phyloP scores from a whole-genome alignment of 2,797 vertebrate genomes.

The Arctocebus calabarensis region DNA sequence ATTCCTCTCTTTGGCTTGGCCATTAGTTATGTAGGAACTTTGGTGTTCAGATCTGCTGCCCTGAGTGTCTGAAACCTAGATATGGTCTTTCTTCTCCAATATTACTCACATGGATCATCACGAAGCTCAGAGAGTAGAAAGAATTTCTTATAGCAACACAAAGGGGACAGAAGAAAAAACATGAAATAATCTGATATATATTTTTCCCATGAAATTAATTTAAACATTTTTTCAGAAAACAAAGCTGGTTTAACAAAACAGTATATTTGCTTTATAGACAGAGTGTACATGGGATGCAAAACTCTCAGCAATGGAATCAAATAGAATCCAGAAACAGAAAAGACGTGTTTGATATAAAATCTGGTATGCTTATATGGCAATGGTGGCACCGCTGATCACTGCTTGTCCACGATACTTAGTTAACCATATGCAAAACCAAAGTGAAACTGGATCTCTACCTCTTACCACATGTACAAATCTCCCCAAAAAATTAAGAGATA shows the following conservation, averaged over 20 bases:
- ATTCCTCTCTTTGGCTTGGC: neutral
- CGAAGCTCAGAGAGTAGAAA: neutral
- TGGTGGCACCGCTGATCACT: neutral
- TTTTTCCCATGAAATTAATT: neutral
- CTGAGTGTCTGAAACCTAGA: slow-evolving; percentile 6
- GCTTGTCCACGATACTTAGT: neutral
- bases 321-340: neutral
- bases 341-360: neutral
- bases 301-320: neutral
- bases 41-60: neutral
- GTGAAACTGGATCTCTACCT: neutral
- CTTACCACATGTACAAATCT: neutral
- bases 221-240: neutral
- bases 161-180: neutral
- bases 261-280: neutral
- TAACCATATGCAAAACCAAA: neutral
- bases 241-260: slow-evolving; percentile 17
- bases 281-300: neutral
- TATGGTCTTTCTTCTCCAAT: neutral
- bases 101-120: neutral
- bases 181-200: neutral
- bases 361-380: neutral
- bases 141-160: neutral
- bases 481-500: neutral
- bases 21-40: neutral